Base-by-base conservation (phyloP, 2,113 vertebrate species). In the Bostrychus sinensis region DNA sequence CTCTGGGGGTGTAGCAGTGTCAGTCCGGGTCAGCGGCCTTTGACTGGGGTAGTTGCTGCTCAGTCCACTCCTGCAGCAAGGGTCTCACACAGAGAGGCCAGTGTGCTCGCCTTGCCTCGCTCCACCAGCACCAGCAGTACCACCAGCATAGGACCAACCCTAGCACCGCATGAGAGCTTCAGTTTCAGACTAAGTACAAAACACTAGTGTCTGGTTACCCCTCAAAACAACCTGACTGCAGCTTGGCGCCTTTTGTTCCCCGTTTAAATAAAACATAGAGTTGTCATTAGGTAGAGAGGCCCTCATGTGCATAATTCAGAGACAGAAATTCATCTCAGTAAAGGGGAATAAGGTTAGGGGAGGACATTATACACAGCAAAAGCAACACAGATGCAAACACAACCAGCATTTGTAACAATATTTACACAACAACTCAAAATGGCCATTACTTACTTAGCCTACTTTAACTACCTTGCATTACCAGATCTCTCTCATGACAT, bases 231-330 rank as follows among this genome's bases (percentile, higher is more conserved):
- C 71, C 58, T 61, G 43, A 59, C 71, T 36, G 67, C 45, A 53
- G 80, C 74, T 67, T 16, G 66, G 38, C 17, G 28, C 50, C 84
- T 81, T 81, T 86, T 88, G 80, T 86, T 77, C 71, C 77, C 69
- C 62, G 46, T 84, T 86, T 90, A 84, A 91, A 91, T 92, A 89
- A 90, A 92, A 91, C 86, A 90, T 87, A 39, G 56, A 25, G 12
- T 66, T 48, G 76, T 83, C 78, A 89, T 87, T 84, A 82, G 61
- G 56, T 19, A 78, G 77, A 89, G 81, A 83, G 80, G 67, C 57
- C 16, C 45, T 58, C 43, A 50, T 28, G 63, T 91, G 82, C 72
- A 92, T 91, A 90, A 91, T 90, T 89, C 67, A 90, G 66, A 16
- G 50, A 28, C 53, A 65, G 60, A 57, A 82, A 70, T 86, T 70